These are phyloP conservation scores for Vanacampus margaritifer DNA, from an alignment of 2,113 vertebrate species.

Conservation along the genomic window DNA sequence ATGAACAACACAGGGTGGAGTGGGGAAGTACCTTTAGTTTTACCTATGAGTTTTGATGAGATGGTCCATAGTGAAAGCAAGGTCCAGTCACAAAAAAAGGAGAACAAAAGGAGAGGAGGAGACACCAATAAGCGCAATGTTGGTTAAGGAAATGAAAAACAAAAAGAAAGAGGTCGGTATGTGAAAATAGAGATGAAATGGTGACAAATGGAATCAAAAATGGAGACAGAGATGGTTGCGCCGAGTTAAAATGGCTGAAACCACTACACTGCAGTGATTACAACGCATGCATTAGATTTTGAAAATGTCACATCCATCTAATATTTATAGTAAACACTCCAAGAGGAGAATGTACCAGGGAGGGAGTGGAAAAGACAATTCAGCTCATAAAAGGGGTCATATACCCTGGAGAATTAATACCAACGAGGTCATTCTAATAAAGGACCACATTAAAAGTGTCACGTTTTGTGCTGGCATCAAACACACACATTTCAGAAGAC, in stretches of 20 bases:
- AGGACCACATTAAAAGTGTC: constrained; percentile 73
- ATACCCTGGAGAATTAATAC: constrained; percentile 27
- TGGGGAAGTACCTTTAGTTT: constrained; percentile 95
- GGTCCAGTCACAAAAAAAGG: constrained; percentile 78
- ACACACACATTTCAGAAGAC: constrained; percentile 64
- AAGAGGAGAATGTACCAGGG: constrained; percentile 29
- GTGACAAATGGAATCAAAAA: constrained; percentile 3
- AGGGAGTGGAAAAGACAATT: constrained; percentile 28
- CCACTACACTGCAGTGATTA: constrained; percentile 26
- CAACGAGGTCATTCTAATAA: constrained; percentile 58
- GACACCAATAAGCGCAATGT: constrained; percentile 82
- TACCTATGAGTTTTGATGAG: constrained; percentile 97
- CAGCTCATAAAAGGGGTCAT: constrained; percentile 16
- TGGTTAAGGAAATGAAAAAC: constrained; percentile 49
- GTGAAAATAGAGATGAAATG: constrained; percentile 23
- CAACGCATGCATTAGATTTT: constrained; percentile 34
- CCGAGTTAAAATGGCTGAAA: constrained; percentile 21
- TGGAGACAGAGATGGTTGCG: constrained; percentile 9
- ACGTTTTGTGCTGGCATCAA: constrained; percentile 61
- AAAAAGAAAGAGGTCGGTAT: constrained; percentile 56
- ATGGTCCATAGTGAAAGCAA: constrained; percentile 98
- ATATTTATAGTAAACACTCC: constrained; percentile 28
- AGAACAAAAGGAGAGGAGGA: constrained; percentile 81
- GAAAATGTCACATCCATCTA: constrained; percentile 15
- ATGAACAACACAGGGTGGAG: constrained; percentile 6